These are phyloP conservation scores for Drosophila varians DNA, from an alignment of 1,140 invertebrate genomes.

Conservation along the genomic window DNA sequence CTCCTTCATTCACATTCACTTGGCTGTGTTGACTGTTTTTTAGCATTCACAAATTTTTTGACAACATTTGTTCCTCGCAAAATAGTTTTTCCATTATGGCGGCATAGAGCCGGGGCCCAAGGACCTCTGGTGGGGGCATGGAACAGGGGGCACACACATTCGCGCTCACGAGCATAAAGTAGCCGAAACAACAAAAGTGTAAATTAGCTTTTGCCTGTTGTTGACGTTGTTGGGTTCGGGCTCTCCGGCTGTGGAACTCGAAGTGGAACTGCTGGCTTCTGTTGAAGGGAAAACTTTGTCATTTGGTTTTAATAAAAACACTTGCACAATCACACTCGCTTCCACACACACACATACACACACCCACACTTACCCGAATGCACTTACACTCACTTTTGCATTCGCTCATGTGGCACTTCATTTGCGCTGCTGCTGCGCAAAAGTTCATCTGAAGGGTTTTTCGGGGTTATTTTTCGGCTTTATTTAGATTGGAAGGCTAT, in stretches of 20 bases:
- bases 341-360: constrained; percentile 3
- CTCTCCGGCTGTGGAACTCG: constrained; percentile 14
- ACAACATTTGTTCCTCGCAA: constrained; percentile 74
- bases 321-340: constrained; percentile 64
- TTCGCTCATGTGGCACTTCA: constrained; percentile 68
- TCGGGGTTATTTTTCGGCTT: constrained; percentile 46
- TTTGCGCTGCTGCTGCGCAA: constrained; percentile 60
- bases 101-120: neutral
- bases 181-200: constrained; percentile 79
- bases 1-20: constrained; percentile 32
- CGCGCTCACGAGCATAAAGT: constrained; percentile 57
- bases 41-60: constrained; percentile 79
- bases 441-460: constrained; percentile 73
- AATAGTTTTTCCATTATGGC: constrained; percentile 81
- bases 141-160: constrained; percentile 6
- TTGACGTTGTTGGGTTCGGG: constrained; percentile 70
- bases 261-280: constrained; percentile 38
- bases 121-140: constrained; percentile 1
- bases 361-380: constrained; percentile 26
- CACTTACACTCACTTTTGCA: constrained; percentile 37
- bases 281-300: constrained; percentile 72
- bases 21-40: constrained; percentile 71
- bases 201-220: constrained; percentile 81
- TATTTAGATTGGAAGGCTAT: constrained; percentile 47
- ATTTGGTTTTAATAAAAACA: constrained; percentile 81